Evolutionary conservation across 2,113 vertebrate genomes (phyloP).

Genomic region (Calidris pygmaea): DNA sequence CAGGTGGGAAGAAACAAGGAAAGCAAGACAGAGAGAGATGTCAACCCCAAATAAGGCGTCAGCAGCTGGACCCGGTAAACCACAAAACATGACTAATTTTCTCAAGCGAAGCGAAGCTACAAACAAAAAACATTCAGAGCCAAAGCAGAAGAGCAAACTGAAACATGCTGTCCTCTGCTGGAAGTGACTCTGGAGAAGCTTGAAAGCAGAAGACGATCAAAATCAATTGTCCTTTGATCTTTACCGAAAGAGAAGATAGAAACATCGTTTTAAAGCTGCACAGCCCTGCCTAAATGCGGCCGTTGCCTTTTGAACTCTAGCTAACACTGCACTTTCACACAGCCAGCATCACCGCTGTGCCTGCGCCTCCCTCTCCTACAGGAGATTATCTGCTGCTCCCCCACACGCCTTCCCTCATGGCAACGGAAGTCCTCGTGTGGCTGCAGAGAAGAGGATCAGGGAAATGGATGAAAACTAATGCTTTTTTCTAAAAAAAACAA

Average conservation of each 20-base stretch:
- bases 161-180: slow-evolving; percentile 45
- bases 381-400: background rate
- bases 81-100: background rate
- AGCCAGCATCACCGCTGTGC: background rate
- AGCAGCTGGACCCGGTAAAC: background rate
- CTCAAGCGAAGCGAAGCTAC: background rate
- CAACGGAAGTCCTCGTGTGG: rapidly evolving
- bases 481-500: background rate
- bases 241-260: background rate
- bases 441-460: background rate
- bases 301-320: background rate
- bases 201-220: background rate
- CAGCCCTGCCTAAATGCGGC: background rate
- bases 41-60: background rate
- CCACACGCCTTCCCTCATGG: rapidly evolving
- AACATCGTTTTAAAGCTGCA: background rate
- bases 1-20: background rate
- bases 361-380: background rate
- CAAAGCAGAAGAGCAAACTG: slow-evolving; percentile 4
- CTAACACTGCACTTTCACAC: background rate
- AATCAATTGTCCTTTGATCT: background rate
- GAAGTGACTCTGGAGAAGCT: background rate
- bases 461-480: background rate
- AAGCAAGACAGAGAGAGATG: background rate
- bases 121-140: background rate